A percentile compares a stretch with the other conserved stretches of the same genome.
Evolutionary conservation across 2,888 invertebrate species (phyloP).

Genomic region (Spilarctia lutea): DNA sequence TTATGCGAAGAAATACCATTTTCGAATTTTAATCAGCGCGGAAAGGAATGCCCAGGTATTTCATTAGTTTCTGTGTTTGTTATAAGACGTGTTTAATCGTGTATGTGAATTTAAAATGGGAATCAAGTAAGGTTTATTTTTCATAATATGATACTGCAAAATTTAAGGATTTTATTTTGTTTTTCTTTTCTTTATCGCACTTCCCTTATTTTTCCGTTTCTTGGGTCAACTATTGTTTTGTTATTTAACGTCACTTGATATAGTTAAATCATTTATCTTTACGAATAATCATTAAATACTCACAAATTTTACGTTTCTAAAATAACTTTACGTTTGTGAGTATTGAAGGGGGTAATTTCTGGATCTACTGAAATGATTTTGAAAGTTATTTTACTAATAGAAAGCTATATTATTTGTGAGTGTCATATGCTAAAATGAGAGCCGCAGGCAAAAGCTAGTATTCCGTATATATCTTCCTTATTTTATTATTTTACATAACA

Average conservation of each 20-base stretch:
- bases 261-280: not conserved
- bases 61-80: constrained; percentile 54
- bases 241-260: not conserved
- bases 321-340: no score
- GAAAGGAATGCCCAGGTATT: constrained; percentile 61
- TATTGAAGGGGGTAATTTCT: no score
- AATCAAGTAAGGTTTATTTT: constrained; percentile 55
- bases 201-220: not conserved
- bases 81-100: constrained; percentile 43
- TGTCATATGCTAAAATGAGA: no score
- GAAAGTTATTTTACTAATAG: no score
- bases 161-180: not conserved
- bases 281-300: no score
- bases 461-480: not conserved
- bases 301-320: no score
- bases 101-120: constrained; percentile 55
- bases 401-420: no score
- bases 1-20: constrained; percentile 60
- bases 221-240: not conserved
- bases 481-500: not conserved
- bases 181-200: not conserved
- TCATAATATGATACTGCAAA: not conserved
- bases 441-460: no score
- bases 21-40: constrained; percentile 59
- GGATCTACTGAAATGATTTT: no score